Percentiles rank a stretch among this genome's conserved stretches.
These are phyloP conservation scores for Pseudolycoriella hygida DNA, from an alignment of 2,888 invertebrate species.

Conservation along the genomic window DNA sequence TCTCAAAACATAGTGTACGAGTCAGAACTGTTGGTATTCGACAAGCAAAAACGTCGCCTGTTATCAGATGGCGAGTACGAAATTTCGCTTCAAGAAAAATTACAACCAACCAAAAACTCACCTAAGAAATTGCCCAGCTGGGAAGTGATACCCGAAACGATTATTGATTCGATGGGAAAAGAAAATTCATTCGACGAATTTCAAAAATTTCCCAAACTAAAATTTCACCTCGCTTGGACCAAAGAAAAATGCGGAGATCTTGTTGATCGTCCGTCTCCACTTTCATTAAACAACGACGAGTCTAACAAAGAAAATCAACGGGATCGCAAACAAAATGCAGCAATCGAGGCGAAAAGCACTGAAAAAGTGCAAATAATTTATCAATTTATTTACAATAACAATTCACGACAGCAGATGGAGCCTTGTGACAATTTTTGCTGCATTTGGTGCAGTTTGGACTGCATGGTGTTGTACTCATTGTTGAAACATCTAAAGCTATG, in stretches of 20 bases:
- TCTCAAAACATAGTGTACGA: constrained; percentile 28
- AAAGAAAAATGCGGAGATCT: constrained; percentile 31
- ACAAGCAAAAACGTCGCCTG: constrained; percentile 73
- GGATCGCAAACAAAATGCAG: background rate
- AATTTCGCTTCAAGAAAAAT: constrained; percentile 60
- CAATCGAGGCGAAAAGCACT: background rate
- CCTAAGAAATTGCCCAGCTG: constrained; percentile 55
- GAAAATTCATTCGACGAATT: constrained; percentile 48
- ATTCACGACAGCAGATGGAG: constrained; percentile 87
- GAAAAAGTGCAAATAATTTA: constrained; percentile 56
- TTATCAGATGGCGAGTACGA: constrained; percentile 84
- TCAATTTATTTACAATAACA: constrained; percentile 91
- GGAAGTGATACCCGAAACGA: constrained; percentile 42
- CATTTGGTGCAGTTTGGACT: constrained; percentile 91
- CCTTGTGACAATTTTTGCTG: constrained; percentile 85
- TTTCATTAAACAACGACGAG: constrained; percentile 5
- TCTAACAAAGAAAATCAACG: constrained; percentile 1
- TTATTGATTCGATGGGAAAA: constrained; percentile 20
- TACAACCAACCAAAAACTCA: constrained; percentile 28
- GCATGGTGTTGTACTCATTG: constrained; percentile 68
- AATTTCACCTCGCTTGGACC: constrained; percentile 73
- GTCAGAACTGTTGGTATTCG: constrained; percentile 75
- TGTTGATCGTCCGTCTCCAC: constrained; percentile 5
- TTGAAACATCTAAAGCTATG: constrained; percentile 87
- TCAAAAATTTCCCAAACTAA: constrained; percentile 62